These are phyloP conservation scores for Malurus melanocephalus DNA, from an alignment of 2,113 vertebrate genomes.

Conservation along the genomic window DNA sequence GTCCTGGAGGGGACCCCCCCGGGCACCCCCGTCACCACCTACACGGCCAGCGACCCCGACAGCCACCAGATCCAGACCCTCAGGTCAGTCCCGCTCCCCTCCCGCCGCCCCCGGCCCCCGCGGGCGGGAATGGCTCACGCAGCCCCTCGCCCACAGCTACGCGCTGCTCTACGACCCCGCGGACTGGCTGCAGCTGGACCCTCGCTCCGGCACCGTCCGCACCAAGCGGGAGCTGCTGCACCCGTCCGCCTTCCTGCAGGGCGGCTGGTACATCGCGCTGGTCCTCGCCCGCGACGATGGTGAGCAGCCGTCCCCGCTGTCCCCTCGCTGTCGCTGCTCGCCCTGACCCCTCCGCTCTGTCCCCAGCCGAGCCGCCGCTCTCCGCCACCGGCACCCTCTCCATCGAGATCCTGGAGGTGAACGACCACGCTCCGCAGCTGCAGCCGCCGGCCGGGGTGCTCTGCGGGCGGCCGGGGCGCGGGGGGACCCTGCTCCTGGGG, in stretches of 20 bases:
- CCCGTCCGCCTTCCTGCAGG: conserved; percentile 77
- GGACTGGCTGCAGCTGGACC: conserved; percentile 83
- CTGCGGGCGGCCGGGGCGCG: conserved; percentile 65
- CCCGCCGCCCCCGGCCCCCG: fast-evolving
- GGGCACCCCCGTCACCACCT: conserved; percentile 76
- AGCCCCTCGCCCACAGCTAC: conserved; percentile 70
- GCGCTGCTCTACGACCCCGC: conserved; percentile 83
- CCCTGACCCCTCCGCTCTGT: neutral
- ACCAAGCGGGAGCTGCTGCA: conserved; percentile 79
- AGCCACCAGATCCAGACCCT: conserved; percentile 66
- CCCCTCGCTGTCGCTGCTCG: fast-evolving
- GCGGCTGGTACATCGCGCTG: conserved; percentile 81
- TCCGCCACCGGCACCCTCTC: conserved; percentile 81
- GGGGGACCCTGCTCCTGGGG: conserved; percentile 74
- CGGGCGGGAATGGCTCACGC: fast-evolving
- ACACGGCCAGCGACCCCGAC: conserved; percentile 86
- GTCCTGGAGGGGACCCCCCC: conserved; percentile 80
- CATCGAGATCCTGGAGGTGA: conserved; percentile 87
- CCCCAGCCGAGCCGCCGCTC: conserved; percentile 58
- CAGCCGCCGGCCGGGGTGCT: conserved; percentile 60
- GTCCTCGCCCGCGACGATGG: conserved; percentile 83
- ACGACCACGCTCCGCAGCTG: conserved; percentile 85
- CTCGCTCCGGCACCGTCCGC: conserved; percentile 72
- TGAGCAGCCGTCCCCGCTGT: conserved; percentile 35
- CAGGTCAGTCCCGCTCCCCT: conserved; percentile 59